Percentiles rank a stretch among this genome's conserved stretches.
These are phyloP conservation scores for Micromesistius poutassou DNA, from an alignment of 2,797 vertebrate species.

Conservation along the genomic window DNA sequence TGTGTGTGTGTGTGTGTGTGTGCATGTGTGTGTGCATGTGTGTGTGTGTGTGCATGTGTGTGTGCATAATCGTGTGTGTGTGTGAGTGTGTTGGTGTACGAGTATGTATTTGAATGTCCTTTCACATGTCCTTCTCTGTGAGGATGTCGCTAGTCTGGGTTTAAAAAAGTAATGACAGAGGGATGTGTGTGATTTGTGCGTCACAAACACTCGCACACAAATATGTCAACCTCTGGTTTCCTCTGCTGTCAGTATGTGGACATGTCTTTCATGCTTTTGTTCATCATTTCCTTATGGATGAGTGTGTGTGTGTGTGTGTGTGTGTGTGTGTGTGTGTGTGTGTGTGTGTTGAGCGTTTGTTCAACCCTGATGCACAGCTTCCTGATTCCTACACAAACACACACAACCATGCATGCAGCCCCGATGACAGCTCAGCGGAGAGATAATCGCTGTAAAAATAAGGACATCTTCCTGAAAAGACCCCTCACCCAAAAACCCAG, in stretches of 20 bases:
- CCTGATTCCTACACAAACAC: neutral
- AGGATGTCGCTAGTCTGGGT: conserved; percentile 3
- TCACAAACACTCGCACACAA: conserved; percentile 2
- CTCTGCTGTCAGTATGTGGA: conserved; percentile 8
- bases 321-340: neutral
- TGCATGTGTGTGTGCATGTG: neutral
- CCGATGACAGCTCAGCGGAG: neutral
- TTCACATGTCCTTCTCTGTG: neutral
- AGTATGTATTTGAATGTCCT: neutral
- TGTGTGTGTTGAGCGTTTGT: neutral
- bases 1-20: neutral
- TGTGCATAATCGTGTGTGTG: neutral
- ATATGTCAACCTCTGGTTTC: conserved; percentile 10
- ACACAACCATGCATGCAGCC: neutral
- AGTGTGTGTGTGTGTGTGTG: neutral
- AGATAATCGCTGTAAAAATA: neutral
- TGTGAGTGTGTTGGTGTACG: neutral
- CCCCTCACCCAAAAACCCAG: neutral
- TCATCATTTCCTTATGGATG: neutral
- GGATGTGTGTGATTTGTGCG: neutral
- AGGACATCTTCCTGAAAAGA: neutral
- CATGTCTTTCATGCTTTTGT: neutral
- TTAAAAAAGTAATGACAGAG: neutral
- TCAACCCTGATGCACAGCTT: neutral
- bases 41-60: neutral